These are phyloP conservation scores for Calyptomena viridis DNA, from an alignment of 2,113 vertebrate species.

Conservation along the genomic window DNA sequence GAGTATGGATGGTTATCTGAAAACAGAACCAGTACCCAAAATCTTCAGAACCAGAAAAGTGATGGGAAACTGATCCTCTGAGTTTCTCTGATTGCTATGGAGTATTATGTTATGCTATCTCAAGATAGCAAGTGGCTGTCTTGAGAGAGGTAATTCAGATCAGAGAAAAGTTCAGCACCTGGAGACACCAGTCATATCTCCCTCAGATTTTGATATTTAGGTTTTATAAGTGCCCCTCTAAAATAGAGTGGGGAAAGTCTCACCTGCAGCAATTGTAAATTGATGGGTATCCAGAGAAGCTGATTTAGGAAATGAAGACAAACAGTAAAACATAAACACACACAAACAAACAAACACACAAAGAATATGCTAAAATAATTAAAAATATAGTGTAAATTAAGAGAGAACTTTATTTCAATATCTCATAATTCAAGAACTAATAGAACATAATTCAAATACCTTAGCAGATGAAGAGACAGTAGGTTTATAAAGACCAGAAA, in stretches of 20 bases:
- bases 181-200: background rate
- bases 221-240: background rate
- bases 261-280: background rate
- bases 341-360: background rate
- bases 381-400: background rate
- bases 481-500: background rate
- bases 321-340: background rate
- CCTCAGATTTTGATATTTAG: background rate
- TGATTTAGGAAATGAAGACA: background rate
- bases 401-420: background rate
- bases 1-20: background rate
- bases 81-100: background rate
- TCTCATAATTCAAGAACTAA: background rate
- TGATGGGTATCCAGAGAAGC: background rate
- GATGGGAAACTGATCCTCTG: background rate
- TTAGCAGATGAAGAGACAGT: background rate
- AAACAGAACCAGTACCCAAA: background rate
- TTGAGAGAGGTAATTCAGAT: background rate
- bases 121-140: background rate
- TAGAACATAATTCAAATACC: too few species aligned
- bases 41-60: background rate
- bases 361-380: background rate
- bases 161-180: background rate
- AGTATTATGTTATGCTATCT: background rate
- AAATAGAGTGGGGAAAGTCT: background rate